Base-by-base conservation (phyloP, 2,797 vertebrate genomes). In the Labeo calbasu region DNA sequence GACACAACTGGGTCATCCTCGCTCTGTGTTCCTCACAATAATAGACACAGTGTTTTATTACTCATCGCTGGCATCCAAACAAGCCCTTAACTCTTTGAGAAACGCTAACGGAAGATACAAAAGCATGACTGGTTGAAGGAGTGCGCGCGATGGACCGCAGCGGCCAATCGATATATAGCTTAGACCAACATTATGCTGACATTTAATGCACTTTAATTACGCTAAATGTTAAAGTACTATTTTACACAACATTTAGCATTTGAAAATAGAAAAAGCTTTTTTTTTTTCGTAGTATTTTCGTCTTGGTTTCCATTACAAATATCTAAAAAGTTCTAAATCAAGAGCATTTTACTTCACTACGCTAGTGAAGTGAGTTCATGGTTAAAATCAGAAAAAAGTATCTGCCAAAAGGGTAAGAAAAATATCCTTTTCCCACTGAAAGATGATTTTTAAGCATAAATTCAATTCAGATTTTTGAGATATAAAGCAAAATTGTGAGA, bases 1-100 rank as follows among this genome's bases (percentile, higher is more conserved):
- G 86, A 88, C 84, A 89, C 77, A 88, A 85, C 87, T 87, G 84
- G 86, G 85, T 83, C 85, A 87, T 77, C 46, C 40, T 70, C 73
- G 57, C 81, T 79, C 68, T n/a, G 21, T 82, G 82, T 85, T 73
- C 66, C 50, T 32, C 65, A 48, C 63, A 71, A 70, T 32, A 82
- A 75, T 80, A 75, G 59, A 76, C 63, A 19, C 71, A 21, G 17
- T 28, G 72, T 51, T 83, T 72, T 69, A 48, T 76, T 66, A 51
- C 84, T 80, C 63, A 63, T 48, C n/a, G 51, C 53, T 7, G 48
- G 50, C 59, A 83, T 48, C 32, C 69, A 72, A 72, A 68, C 53
- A 81, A 17, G 66, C 36, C 14, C 10, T 77, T 51, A 32, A 57
- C 48, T 59, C 70, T 69, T 32, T 15, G 40, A 53, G 15, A 68